Conservation (phyloP, 1,140 invertebrate genomes). For the Geopemphigus sp. region DNA sequence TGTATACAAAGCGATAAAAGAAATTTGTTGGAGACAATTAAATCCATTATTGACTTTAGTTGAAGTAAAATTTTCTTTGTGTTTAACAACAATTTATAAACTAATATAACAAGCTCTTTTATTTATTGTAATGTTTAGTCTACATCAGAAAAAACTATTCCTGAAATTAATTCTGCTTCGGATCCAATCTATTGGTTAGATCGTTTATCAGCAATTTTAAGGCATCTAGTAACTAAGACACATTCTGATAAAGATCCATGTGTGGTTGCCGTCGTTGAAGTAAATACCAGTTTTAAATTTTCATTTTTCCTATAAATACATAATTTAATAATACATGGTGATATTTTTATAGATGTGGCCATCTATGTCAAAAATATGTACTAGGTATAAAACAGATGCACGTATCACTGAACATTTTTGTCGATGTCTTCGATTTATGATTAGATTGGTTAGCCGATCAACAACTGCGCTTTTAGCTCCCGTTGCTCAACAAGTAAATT, state of each 20-base stretch:
- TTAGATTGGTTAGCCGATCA: conserved; percentile 80
- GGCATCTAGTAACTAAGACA: conserved; percentile 68
- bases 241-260: conserved; percentile 74
- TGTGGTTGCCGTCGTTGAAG: conserved; percentile 74
- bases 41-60: conserved; percentile 65
- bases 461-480: conserved; percentile 74
- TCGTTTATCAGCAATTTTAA: conserved; percentile 84
- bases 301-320: background rate
- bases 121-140: conserved; percentile 1
- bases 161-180: conserved; percentile 36
- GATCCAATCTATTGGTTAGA: conserved; percentile 94
- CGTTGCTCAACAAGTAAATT: conserved; percentile 72
- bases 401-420: conserved; percentile 90
- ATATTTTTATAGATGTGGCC: conserved; percentile 66
- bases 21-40: conserved; percentile 77
- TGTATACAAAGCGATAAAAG: conserved; percentile 70
- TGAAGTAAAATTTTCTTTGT: conserved; percentile 54
- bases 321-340: background rate
- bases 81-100: background rate
- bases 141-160: conserved; percentile 36
- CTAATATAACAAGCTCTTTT: background rate
- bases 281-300: conserved; percentile 53
- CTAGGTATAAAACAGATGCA: conserved; percentile 75
- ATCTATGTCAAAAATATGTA: conserved; percentile 73
- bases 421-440: conserved; percentile 82